These are phyloP conservation scores for Loxodonta africana DNA, from an alignment of 2,113 vertebrate genomes.

Conservation along the genomic window DNA sequence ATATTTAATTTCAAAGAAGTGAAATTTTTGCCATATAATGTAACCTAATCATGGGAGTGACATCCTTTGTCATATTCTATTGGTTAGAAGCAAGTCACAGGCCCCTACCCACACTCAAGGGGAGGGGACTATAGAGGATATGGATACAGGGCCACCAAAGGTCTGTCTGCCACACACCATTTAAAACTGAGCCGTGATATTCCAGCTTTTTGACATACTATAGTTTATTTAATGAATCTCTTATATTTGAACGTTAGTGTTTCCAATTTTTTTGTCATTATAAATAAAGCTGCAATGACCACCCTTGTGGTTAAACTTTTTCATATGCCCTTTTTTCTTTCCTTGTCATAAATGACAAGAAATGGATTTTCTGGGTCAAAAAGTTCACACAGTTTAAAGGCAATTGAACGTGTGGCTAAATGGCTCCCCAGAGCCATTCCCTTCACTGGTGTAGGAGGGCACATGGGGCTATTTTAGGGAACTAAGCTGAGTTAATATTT, in stretches of 20 bases:
- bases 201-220: slow-evolving; percentile 6
- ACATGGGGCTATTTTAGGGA: slow-evolving; percentile 25
- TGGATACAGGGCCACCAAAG: not conserved
- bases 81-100: slow-evolving; percentile 21
- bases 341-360: slow-evolving; percentile 43
- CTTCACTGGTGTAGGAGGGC: not conserved
- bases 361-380: slow-evolving; percentile 53
- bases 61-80: slow-evolving; percentile 1
- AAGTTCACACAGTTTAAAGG: slow-evolving; percentile 59
- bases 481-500: slow-evolving; percentile 33
- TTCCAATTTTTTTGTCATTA: slow-evolving; percentile 45
- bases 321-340: slow-evolving; percentile 56
- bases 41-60: not conserved
- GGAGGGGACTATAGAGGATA: not conserved
- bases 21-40: not conserved
- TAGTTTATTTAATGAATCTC: slow-evolving; percentile 37
- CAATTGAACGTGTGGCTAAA: not conserved
- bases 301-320: slow-evolving; percentile 37
- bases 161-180: not conserved
- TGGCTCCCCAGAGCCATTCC: not conserved
- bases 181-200: slow-evolving; percentile 32
- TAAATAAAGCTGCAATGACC: slow-evolving; percentile 35
- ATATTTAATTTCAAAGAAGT: not conserved
- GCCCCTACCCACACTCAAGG: not conserved
- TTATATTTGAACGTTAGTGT: slow-evolving; percentile 57